Evolutionary conservation across 2,797 vertebrate genomes (phyloP).

Genomic region (Antrozous pallidus): DNA sequence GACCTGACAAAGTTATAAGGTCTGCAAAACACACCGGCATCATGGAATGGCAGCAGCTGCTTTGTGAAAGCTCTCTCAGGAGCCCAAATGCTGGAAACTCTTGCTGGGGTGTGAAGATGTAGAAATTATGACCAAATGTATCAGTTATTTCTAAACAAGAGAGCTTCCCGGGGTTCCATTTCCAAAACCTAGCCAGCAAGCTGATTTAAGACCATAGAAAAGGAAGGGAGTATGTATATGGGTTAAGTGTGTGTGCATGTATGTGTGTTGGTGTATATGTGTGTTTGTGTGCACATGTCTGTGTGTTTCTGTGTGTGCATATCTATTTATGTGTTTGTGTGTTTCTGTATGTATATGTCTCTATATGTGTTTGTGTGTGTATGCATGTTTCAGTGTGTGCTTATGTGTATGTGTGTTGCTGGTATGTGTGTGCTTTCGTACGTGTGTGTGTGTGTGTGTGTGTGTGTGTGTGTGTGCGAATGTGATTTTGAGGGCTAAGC

Average conservation of each 20-base stretch:
- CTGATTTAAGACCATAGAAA: neutral
- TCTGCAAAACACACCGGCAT: slow-evolving; percentile 68
- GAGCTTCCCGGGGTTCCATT: slow-evolving; percentile 54
- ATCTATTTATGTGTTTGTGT: neutral
- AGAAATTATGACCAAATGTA: slow-evolving; percentile 68
- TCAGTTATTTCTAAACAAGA: slow-evolving; percentile 62
- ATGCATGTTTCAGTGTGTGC: neutral
- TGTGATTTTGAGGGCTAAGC: neutral
- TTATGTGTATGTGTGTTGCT: neutral
- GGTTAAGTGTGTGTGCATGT: slow-evolving; percentile 31
- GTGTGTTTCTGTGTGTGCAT: neutral
- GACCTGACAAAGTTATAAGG: neutral
- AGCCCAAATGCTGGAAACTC: slow-evolving; percentile 27
- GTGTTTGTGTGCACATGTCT: neutral
- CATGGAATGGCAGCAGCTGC: slow-evolving; percentile 74
- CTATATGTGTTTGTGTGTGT: neutral
- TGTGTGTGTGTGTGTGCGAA: neutral
- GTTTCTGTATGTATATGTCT: no score
- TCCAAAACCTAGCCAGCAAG: slow-evolving; percentile 52
- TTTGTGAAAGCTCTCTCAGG: neutral
- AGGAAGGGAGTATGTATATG: neutral
- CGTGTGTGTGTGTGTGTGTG: neutral
- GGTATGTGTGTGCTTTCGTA: neutral
- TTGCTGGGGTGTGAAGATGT: slow-evolving; percentile 59
- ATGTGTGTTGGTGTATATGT: neutral